phyloP scores from a whole-genome alignment of 2,797 vertebrate species.

The Lutjanus argentimaculatus region DNA sequence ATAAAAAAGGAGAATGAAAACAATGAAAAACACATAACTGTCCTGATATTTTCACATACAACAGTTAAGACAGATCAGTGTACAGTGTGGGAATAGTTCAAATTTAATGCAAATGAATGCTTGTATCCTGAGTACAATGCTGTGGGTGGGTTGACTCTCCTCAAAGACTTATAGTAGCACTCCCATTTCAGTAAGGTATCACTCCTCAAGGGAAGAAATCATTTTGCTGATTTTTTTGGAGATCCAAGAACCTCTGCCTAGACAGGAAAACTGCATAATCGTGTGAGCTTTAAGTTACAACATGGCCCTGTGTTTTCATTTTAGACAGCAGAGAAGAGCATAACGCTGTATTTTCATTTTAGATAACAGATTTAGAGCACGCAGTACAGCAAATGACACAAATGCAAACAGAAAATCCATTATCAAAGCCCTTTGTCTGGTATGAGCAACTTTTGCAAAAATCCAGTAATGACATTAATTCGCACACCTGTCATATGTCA shows the following conservation, averaged over 20 bases:
- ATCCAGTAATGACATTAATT: slow-evolving; percentile 42
- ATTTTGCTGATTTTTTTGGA: slow-evolving; percentile 20
- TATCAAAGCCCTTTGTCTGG: slow-evolving; percentile 36
- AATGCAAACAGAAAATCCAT: slow-evolving; percentile 32
- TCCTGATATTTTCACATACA: neutral
- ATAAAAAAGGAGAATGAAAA: neutral
- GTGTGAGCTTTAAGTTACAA: slow-evolving; percentile 29
- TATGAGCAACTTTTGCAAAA: slow-evolving; percentile 38
- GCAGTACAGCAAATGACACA: slow-evolving; percentile 19
- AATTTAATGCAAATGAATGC: slow-evolving; percentile 34
- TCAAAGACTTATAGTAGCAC: neutral
- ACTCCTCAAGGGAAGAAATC: slow-evolving; percentile 28
- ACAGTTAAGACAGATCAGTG: slow-evolving; percentile 9
- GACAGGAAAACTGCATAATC: slow-evolving; percentile 3
- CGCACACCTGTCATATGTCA: slow-evolving; percentile 47
- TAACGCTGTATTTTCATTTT: slow-evolving; percentile 22
- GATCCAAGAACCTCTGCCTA: neutral
- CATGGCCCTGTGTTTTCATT: slow-evolving; percentile 14
- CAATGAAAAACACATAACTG: neutral
- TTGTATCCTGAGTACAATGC: slow-evolving; percentile 31
- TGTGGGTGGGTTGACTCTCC: slow-evolving; percentile 4
- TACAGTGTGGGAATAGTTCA: slow-evolving; percentile 2
- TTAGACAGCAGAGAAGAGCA: slow-evolving; percentile 38
- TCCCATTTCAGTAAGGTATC: slow-evolving; percentile 17
- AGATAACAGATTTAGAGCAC: slow-evolving; percentile 44